Base-by-base conservation (phyloP, 2,797 vertebrate genomes). In the Halcyon smyrnensis region DNA sequence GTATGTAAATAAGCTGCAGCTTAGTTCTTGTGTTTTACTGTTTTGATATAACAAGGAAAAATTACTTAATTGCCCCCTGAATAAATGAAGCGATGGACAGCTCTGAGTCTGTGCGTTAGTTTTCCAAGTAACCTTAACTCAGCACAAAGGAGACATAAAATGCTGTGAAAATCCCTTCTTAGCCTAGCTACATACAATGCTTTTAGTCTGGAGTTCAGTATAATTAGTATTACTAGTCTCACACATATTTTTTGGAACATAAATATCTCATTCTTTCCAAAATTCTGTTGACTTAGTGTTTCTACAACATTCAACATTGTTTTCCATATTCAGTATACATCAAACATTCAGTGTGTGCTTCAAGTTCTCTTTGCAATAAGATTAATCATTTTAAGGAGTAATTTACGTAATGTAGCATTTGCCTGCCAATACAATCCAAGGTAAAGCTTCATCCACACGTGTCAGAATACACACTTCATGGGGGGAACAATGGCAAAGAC, bases 1-100 rank as follows among this genome's bases (percentile, higher is more conserved):
- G 84, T 74, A 87, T 84, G 75, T 53, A 94, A 89, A 93, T 83
- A 64, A 83, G 62, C 20, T 92, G 60, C 76, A 93, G 62, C 57
- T 82, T 89, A 68, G 27, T 75, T 77, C 57, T 78, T 63, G 45
- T 74, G 53, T 43, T 80, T 84, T 68, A 76, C 32, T 64, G 25
- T 79, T 94, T 89, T 82, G 60, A 68, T 85, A 59, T 39, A 87
- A 83, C 53, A 90, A 36, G 56, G 56, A 41, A 86, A 95, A 82
- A 65, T 67, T 62, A 65, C 23, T 70, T 79, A 63, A 80, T 64
- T 1, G 0, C 25, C 24, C 84, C 18, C 54, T 34, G 41, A 68
- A 83, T 83, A 82, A 89, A 63, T 36, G 60, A 76, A 36, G 16
- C 1, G 2, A 8, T 25, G 27, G 57, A 16, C 53, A 70, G 6